Conservation (phyloP, 2,888 invertebrate genomes). For the Cerceris ruficornis region DNA sequence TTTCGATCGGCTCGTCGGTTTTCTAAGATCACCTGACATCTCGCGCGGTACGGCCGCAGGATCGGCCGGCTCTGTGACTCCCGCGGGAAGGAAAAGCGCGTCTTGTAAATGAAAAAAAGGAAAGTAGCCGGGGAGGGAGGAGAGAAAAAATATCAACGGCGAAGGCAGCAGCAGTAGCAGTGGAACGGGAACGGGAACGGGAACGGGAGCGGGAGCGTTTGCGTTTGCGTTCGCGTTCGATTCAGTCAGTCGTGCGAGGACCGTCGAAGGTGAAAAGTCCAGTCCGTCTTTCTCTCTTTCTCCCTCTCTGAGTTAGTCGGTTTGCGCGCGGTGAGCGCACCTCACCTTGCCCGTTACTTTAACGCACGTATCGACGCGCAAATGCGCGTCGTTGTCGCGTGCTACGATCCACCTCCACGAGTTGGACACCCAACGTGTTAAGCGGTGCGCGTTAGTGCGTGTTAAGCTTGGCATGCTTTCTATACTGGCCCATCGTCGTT, state of each 20-base stretch:
- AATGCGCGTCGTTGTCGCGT: constrained; percentile 33
- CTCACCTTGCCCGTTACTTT: constrained; percentile 52
- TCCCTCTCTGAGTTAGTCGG: constrained; percentile 15
- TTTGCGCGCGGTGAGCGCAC: neutral
- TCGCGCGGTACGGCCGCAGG: neutral
- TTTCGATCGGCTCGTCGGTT: neutral
- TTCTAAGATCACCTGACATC: neutral
- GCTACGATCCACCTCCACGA: neutral
- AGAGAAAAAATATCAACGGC: constrained; percentile 8
- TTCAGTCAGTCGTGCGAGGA: constrained; percentile 57
- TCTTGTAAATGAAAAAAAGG: constrained; percentile 40
- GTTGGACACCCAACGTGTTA: too few species aligned
- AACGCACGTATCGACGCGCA: constrained; percentile 36
- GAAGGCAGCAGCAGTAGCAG: constrained; percentile 24
- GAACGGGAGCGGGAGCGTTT: constrained; percentile 42
- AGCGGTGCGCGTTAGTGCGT: constrained; percentile 14
- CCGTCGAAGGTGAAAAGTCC: constrained; percentile 68
- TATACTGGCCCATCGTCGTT: neutral
- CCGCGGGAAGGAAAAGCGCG: constrained; percentile 40
- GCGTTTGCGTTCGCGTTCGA: constrained; percentile 27
- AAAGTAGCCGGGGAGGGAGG: constrained; percentile 31
- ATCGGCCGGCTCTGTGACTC: neutral
- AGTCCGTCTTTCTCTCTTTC: constrained; percentile 20
- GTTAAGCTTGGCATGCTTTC: constrained; percentile 14
- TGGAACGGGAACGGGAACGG: constrained; percentile 37